Conservation (phyloP, 2,113 vertebrate genomes). For the Hippocampus guttulatus region DNA sequence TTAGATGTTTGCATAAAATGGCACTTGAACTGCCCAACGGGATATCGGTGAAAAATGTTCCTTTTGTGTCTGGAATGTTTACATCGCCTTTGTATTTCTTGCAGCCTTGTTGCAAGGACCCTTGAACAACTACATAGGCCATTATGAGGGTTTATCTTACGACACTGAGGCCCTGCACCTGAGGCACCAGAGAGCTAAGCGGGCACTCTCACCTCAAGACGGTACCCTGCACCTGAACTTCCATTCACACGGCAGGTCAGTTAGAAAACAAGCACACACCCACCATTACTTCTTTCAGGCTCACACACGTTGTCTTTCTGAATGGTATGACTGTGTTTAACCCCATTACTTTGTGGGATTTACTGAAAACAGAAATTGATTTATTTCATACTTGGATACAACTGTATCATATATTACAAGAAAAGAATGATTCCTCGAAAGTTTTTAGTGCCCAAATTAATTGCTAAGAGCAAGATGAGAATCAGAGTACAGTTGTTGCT, state of each 20-base stretch:
- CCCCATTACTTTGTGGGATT: too few relatives aligned
- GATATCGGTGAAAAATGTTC: not conserved
- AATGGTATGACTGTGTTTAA: not conserved
- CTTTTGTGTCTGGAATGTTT: not conserved
- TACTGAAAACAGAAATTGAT: too few relatives aligned
- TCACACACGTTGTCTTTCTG: not conserved
- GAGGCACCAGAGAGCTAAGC: conserved; percentile 96
- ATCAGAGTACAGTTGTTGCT: too few relatives aligned
- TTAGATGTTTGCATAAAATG: too few relatives aligned
- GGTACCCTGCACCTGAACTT: conserved; percentile 86
- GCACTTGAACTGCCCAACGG: not conserved
- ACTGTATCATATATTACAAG: too few relatives aligned
- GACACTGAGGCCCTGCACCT: conserved; percentile 85
- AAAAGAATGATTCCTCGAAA: too few relatives aligned
- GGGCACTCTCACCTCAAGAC: conserved; percentile 83
- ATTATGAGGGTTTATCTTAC: conserved; percentile 94
- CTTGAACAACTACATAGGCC: conserved; percentile 87
- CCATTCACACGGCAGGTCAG: conserved; percentile 92
- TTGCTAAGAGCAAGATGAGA: too few relatives aligned
- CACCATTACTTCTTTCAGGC: not conserved
- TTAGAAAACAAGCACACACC: conserved; percentile 21
- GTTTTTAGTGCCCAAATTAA: too few relatives aligned
- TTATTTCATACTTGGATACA: too few relatives aligned
- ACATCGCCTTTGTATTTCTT: conserved; percentile 25
- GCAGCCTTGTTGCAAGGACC: conserved; percentile 87